Evolutionary conservation across 2,888 invertebrate genomes (phyloP).

Genomic region (Branchellion lobata): DNA sequence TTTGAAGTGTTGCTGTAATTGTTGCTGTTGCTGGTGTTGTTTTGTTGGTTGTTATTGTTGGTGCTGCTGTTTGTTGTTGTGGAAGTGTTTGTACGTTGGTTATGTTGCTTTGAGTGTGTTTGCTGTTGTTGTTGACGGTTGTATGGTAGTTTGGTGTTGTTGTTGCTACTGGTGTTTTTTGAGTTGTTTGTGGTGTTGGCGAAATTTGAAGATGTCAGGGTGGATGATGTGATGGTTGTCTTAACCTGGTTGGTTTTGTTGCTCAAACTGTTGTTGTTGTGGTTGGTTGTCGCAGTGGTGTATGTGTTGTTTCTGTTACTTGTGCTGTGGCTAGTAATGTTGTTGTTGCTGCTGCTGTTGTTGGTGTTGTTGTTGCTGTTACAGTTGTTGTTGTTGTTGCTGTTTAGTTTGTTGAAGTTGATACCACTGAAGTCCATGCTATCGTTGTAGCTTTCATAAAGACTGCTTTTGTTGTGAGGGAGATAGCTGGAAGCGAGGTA

Average conservation of each 20-base stretch:
- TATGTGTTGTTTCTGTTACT: neutral
- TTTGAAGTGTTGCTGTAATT: neutral
- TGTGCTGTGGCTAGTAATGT: neutral
- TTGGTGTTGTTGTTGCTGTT: conserved; percentile 24
- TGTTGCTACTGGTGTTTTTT: conserved; percentile 12
- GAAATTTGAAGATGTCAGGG: no score
- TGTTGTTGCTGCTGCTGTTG: neutral
- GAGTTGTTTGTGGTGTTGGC: no score
- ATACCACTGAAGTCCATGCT: neutral
- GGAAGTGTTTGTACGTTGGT: conserved; percentile 5
- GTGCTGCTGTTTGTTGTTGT: neutral
- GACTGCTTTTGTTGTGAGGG: neutral
- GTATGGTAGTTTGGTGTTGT: neutral
- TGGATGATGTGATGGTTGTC: neutral
- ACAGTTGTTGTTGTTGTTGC: conserved; percentile 7
- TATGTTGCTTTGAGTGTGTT: neutral
- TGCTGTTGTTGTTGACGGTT: conserved; percentile 6
- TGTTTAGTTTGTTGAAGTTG: conserved; percentile 14
- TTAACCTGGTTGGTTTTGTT: neutral
- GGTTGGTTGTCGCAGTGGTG: neutral
- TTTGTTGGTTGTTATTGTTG: neutral
- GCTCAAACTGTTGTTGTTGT: neutral
- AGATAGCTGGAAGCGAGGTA: neutral
- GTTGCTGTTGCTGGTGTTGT: neutral
- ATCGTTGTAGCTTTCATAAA: conserved; percentile 5